Base-by-base conservation (phyloP, 1,140 invertebrate species). In the Hylaeus anthracinus region DNA sequence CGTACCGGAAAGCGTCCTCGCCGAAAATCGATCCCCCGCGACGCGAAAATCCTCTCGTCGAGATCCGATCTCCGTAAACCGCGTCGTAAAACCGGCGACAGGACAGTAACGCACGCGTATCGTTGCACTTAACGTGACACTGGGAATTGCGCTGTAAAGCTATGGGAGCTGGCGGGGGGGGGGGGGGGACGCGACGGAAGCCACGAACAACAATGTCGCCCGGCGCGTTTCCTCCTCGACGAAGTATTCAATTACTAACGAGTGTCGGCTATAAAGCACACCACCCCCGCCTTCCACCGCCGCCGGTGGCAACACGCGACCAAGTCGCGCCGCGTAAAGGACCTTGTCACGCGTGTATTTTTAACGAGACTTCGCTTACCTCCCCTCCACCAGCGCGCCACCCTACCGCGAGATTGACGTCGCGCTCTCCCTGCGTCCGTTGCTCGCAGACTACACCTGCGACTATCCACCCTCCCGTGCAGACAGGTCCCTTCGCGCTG, bases 221-320 rank as follows among this genome's bases (percentile, higher is more conserved):
- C 77, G 78, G 55, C 58, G 69, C 61, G 71, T 74, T 86, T 71
- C 60, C 74, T 79, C 75, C 84, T 72, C 72, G 72, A 60, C 72
- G 26, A 61, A 83, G 78, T 73, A 82, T 83, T 88, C 86, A 88
- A 88, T 88, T 88, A 88, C 86, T 86, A 87, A 88, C 83, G 83
- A 88, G 79, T 81, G 61, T 64, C 65, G 65, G 39, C 86, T 81
- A 79, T 84, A 86, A 85, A 87, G 72, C 80, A 83, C 53, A 2
- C 61, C 61, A 15, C 12, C 61, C 4, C 61, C 61, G 45, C 45
- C 45, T 5, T 5, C 39, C 12, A 4, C 58, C 66, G 53, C 55
- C 43, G 26, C 60, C 45, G 48, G 41, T 39, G 74, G n/a, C 66
- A 73, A 51, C 79, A 72, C 58, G 82, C 71, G 73, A 71, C 74